Conservation (phyloP, 2,113 vertebrate species). For the Oriolus oriolus region DNA sequence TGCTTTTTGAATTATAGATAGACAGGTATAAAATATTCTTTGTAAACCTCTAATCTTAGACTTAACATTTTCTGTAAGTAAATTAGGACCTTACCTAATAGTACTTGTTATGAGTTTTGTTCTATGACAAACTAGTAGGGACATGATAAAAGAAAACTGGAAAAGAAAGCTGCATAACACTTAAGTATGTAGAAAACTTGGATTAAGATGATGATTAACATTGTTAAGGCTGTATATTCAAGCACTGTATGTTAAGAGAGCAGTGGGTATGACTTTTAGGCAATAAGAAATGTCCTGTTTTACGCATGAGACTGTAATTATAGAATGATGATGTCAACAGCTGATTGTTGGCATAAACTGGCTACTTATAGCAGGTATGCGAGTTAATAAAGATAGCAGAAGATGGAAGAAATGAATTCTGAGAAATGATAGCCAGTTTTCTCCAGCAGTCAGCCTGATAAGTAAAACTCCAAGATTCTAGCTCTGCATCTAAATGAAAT, state of each 20-base stretch:
- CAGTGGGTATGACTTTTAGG: constrained; percentile 78
- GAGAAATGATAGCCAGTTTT: constrained; percentile 80
- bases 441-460: constrained; percentile 80
- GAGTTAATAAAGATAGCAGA: constrained; percentile 77
- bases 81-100: constrained; percentile 58
- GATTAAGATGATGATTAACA: constrained; percentile 72
- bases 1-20: constrained; percentile 59
- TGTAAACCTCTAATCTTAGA: constrained; percentile 72
- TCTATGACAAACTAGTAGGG: constrained; percentile 63
- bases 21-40: constrained; percentile 72
- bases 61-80: constrained; percentile 62
- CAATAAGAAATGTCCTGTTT: constrained; percentile 82
- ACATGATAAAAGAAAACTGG: constrained; percentile 70
- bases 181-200: constrained; percentile 72
- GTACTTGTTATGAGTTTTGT: constrained; percentile 53
- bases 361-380: constrained; percentile 74
- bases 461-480: constrained; percentile 73
- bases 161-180: constrained; percentile 49
- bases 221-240: constrained; percentile 92
- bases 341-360: constrained; percentile 83
- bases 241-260: constrained; percentile 90
- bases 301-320: constrained; percentile 76
- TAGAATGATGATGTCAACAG: constrained; percentile 73
- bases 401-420: constrained; percentile 76
- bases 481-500: constrained; percentile 94